These are phyloP conservation scores for Drosophila leonis DNA, from an alignment of 2,888 invertebrate genomes.

Conservation along the genomic window DNA sequence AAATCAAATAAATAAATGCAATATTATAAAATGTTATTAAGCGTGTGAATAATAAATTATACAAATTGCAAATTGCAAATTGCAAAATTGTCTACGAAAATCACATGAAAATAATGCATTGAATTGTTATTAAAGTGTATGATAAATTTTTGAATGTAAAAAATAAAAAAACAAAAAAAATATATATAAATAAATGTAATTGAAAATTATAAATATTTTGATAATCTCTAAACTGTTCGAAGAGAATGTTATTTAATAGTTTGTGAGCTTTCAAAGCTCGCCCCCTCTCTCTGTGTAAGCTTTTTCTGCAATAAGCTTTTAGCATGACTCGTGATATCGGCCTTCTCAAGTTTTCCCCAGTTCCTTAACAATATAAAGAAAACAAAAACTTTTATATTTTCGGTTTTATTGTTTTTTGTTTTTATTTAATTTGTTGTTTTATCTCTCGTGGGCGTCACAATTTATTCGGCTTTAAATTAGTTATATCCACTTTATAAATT, in stretches of 20 bases:
- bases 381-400: background rate
- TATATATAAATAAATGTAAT: constrained; percentile 44
- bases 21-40: constrained; percentile 53
- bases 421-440: constrained; percentile 63
- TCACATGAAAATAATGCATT: constrained; percentile 42
- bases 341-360: background rate
- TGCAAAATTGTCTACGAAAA: constrained; percentile 30
- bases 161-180: constrained; percentile 8
- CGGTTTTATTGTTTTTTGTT: constrained; percentile 43
- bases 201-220: constrained; percentile 8
- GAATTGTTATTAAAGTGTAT: constrained; percentile 70
- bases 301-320: constrained; percentile 1
- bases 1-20: constrained; percentile 41
- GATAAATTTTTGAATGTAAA: constrained; percentile 59
- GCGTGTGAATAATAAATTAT: constrained; percentile 38
- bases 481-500: constrained; percentile 77
- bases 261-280: constrained; percentile 8
- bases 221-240: background rate
- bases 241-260: background rate
- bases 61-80: constrained; percentile 24
- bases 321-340: background rate
- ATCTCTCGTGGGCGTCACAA: constrained; percentile 63
- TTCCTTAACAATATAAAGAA: background rate
- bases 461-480: constrained; percentile 67
- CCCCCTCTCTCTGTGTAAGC: background rate